These are phyloP conservation scores for Cydia strobilella DNA, from an alignment of 1,140 invertebrate genomes.

Conservation along the genomic window DNA sequence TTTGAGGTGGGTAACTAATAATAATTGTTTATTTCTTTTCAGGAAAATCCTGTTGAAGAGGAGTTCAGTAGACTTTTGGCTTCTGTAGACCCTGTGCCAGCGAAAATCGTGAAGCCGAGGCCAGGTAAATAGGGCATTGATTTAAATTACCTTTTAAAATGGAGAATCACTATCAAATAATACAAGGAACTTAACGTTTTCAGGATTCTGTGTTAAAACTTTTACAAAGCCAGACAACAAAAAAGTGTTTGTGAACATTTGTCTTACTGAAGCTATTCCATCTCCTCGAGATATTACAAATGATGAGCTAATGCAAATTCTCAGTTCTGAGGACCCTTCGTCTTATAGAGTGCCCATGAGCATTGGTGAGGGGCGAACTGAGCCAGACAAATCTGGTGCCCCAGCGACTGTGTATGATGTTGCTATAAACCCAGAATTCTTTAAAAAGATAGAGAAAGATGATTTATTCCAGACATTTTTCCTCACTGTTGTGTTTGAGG, in stretches of 20 bases:
- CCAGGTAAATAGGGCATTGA: constrained; percentile 54
- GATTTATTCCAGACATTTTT: constrained; percentile 88
- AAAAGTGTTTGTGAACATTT: constrained; percentile 91
- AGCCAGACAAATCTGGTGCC: constrained; percentile 88
- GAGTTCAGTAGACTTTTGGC: constrained; percentile 71
- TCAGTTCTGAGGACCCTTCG: constrained; percentile 86
- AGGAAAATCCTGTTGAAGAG: constrained; percentile 69
- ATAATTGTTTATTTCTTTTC: constrained; percentile 37
- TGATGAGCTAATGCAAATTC: constrained; percentile 85
- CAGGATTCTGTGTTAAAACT: constrained; percentile 93
- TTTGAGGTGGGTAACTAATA: constrained; percentile 29
- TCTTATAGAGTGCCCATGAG: constrained; percentile 93
- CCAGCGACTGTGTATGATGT: constrained; percentile 88
- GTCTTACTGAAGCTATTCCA: constrained; percentile 87
- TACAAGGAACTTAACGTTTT: constrained; percentile 44
- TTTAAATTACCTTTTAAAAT: constrained; percentile 5
- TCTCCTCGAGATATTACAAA: constrained; percentile 90
- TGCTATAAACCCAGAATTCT: constrained; percentile 87
- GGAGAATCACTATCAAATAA: not conserved
- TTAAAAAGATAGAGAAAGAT: constrained; percentile 84
- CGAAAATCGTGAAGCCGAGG: constrained; percentile 65
- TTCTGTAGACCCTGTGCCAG: constrained; percentile 57
- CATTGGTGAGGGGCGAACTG: constrained; percentile 88
- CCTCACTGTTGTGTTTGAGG: constrained; percentile 87
- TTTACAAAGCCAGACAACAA: constrained; percentile 83